A percentile compares a stretch with the other conserved stretches of the same genome.
phyloP scores from a whole-genome alignment of 2,113 vertebrate species.

The Scolopax mira region DNA sequence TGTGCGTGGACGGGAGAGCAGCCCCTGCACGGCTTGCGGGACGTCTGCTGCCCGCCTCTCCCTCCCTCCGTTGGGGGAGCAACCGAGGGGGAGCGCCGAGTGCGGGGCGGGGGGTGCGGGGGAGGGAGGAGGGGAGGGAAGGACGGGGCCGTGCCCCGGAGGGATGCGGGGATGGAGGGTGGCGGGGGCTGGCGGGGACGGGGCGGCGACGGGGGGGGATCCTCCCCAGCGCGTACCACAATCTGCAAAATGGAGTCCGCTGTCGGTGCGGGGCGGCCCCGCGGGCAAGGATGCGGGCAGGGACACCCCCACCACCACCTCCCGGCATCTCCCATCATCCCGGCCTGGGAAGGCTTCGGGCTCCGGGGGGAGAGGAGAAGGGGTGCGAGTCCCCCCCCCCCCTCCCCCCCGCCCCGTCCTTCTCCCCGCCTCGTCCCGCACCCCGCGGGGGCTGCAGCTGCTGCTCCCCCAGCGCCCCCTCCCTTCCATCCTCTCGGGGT shows the following conservation, averaged over 20 bases:
- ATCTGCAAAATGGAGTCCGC: slow-evolving; percentile 67
- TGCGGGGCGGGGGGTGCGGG: no score
- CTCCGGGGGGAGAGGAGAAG: background rate
- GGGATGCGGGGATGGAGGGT: background rate
- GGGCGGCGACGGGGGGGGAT: background rate
- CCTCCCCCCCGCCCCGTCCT: background rate
- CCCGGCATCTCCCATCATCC: background rate
- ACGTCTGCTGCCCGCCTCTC: background rate
- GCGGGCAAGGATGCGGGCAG: background rate
- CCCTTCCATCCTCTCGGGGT: background rate
- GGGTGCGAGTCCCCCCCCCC: background rate
- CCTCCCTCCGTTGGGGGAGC: background rate
- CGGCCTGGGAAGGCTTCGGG: background rate
- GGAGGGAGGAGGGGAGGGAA: background rate
- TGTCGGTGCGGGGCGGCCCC: slow-evolving; percentile 24
- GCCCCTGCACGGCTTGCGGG: background rate
- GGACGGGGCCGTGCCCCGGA: background rate
- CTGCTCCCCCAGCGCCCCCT: background rate
- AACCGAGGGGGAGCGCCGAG: background rate
- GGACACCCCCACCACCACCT: background rate
- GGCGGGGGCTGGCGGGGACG: background rate
- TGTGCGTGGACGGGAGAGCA: background rate
- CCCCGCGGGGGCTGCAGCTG: background rate
- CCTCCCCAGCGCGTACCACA: background rate
- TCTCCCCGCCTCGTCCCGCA: background rate